Evolutionary conservation across 1,140 invertebrate genomes (phyloP).

Genomic region (Leguminivora glycinivorella): DNA sequence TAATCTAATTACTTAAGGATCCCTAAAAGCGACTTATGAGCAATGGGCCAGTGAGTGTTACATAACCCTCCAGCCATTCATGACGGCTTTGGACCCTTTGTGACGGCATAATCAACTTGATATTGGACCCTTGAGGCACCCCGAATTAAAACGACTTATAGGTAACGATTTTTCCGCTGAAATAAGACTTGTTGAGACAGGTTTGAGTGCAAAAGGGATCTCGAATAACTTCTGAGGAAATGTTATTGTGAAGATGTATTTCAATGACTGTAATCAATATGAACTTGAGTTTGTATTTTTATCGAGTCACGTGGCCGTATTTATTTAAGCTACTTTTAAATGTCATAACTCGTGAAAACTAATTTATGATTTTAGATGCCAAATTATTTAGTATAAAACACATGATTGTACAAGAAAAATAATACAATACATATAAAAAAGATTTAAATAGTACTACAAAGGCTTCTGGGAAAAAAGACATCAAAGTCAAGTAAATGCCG

Average conservation of each 20-base stretch:
- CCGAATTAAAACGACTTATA: background rate
- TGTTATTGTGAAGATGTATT: constrained; percentile 5
- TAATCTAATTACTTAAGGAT: background rate
- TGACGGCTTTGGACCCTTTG: constrained; percentile 11
- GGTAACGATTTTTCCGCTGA: background rate
- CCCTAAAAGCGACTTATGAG: constrained; percentile 6
- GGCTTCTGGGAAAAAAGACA: no score
- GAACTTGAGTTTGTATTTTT: background rate
- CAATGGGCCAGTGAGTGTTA: constrained; percentile 3
- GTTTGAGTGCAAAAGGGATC: background rate
- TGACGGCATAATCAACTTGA: constrained; percentile 13
- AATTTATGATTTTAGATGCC: no score
- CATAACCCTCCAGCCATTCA: constrained; percentile 11
- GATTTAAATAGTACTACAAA: no score
- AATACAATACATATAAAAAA: no score
- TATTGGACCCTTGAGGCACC: background rate
- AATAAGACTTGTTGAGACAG: background rate
- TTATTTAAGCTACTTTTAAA: no score
- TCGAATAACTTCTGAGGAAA: background rate
- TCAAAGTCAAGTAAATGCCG: no score
- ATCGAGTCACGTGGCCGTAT: no score
- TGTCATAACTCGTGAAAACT: no score
- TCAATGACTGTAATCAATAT: background rate
- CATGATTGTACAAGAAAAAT: no score
- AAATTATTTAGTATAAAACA: no score